Percentiles rank a stretch among this genome's conserved stretches.
Evolutionary conservation across 2,888 invertebrate genomes (phyloP).

Genomic region (Agrotis segetum): DNA sequence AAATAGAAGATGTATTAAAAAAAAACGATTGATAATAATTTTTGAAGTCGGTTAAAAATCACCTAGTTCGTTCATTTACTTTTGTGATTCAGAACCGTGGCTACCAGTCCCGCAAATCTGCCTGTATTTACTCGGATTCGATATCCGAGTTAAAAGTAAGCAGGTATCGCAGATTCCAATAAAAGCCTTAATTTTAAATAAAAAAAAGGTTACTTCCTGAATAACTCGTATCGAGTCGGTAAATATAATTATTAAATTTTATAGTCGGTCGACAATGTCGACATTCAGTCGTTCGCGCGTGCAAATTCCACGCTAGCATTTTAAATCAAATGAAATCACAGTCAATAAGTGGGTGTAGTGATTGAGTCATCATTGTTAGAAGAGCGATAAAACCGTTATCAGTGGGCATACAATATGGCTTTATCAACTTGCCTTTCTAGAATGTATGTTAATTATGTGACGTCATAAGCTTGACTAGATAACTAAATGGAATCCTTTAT

Average conservation of each 20-base stretch:
- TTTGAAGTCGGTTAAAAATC: no score
- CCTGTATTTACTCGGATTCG: no score
- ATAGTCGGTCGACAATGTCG: not conserved
- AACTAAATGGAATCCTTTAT: constrained; percentile 32
- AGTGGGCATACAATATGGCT: constrained; percentile 55
- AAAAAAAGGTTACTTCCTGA: not conserved
- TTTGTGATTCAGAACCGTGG: no score
- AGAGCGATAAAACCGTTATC: constrained; percentile 56
- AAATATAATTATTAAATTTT: not conserved
- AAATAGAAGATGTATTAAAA: not conserved
- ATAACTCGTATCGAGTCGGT: not conserved
- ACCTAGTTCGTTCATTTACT: no score
- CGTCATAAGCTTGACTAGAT: constrained; percentile 39
- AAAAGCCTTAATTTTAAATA: not conserved
- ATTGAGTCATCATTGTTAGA: constrained; percentile 52
- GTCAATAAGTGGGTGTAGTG: constrained; percentile 13
- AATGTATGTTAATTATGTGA: constrained; percentile 40
- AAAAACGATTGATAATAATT: constrained; percentile 1
- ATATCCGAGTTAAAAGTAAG: no score
- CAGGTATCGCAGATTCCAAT: no score
- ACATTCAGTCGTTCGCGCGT: not conserved
- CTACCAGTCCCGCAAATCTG: no score
- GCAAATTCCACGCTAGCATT: not conserved
- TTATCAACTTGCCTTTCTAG: constrained; percentile 52
- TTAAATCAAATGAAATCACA: constrained; percentile 49